These are phyloP conservation scores for Caenorhabditis tropicalis DNA, from an alignment of 1,140 invertebrate species.

Conservation along the genomic window DNA sequence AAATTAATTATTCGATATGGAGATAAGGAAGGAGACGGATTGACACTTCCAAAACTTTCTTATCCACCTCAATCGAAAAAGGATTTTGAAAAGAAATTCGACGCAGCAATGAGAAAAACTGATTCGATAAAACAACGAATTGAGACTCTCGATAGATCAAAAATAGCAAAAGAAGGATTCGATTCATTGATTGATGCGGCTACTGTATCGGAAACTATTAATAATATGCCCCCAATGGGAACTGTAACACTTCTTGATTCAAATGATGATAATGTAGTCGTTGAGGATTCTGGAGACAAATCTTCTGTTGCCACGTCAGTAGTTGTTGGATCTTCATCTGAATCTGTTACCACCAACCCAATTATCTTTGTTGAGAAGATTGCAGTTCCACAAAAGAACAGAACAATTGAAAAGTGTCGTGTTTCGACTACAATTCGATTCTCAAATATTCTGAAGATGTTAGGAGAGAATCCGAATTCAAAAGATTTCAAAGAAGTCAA, in stretches of 20 bases:
- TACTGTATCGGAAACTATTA: background rate
- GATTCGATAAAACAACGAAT: conserved; percentile 35
- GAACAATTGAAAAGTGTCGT: conserved; percentile 30
- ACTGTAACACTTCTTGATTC: conserved; percentile 14
- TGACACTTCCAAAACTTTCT: conserved; percentile 24
- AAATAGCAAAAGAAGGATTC: conserved; percentile 49
- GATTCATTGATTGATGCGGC: conserved; percentile 44
- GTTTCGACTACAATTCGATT: conserved; percentile 14
- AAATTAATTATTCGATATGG: conserved; percentile 40
- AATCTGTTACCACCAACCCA: conserved; percentile 29
- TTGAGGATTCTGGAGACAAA: background rate
- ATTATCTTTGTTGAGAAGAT: conserved; percentile 37
- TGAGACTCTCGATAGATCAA: background rate
- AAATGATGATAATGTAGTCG: background rate
- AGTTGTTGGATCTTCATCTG: background rate
- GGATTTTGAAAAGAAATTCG: conserved; percentile 37
- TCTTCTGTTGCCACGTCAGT: background rate
- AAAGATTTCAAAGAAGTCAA: conserved; percentile 23
- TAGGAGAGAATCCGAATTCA: conserved; percentile 20
- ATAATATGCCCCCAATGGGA: background rate
- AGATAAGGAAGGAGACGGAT: conserved; percentile 15
- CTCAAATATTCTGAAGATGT: conserved; percentile 16
- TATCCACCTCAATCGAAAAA: background rate
- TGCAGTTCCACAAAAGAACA: background rate
- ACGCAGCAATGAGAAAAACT: conserved; percentile 41